A percentile compares a stretch with the other conserved stretches of the same genome.
Evolutionary conservation across 2,113 vertebrate species (phyloP).

Genomic region (Cromileptes altivelis): DNA sequence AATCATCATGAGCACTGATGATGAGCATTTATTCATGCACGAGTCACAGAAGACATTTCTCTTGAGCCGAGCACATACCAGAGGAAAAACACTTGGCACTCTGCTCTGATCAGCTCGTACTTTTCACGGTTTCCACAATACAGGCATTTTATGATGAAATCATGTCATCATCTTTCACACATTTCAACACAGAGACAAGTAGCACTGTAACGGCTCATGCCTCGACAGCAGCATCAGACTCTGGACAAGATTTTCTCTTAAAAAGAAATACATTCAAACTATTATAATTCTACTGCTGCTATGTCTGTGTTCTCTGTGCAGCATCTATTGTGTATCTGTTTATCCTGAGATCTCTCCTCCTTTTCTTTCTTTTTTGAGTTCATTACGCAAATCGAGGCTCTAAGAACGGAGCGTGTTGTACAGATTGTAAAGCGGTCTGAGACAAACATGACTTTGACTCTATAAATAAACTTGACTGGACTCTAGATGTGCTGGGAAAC

Average conservation of each 20-base stretch:
- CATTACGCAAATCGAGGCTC: neutral
- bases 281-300: neutral
- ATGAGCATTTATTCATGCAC: neutral
- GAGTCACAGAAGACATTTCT: neutral
- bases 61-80: neutral
- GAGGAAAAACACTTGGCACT: conserved; percentile 1
- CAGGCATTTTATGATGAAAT: conserved; percentile 28
- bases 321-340: neutral
- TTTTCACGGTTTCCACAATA: neutral
- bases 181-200: conserved; percentile 32
- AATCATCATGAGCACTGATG: neutral
- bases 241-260: neutral
- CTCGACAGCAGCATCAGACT: neutral
- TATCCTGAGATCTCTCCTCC: neutral
- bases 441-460: neutral
- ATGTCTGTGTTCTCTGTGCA: neutral
- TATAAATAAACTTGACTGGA: neutral
- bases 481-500: neutral
- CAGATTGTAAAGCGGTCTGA: neutral
- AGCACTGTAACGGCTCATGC: too few relatives aligned
- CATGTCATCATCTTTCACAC: conserved; percentile 23
- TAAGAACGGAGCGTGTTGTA: neutral
- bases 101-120: conserved; percentile 1
- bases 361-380: neutral
- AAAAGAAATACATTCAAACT: neutral